Conservation (phyloP, 2,797 vertebrate genomes). For the Mastacembelus armatus region DNA sequence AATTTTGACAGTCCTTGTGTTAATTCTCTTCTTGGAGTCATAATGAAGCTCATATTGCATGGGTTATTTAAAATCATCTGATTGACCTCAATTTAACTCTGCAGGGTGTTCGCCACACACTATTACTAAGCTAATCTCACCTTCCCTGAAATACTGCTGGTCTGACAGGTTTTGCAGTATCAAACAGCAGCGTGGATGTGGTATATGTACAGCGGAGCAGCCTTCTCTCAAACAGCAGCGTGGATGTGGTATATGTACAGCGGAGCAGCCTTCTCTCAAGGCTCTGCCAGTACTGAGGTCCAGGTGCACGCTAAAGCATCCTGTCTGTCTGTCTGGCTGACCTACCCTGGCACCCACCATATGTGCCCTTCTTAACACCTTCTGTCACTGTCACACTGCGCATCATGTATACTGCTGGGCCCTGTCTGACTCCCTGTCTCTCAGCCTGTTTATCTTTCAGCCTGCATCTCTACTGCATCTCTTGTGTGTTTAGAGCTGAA, state of each 20-base stretch:
- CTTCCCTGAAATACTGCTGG: conserved; percentile 4
- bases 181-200: conserved; percentile 15
- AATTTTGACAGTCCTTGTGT: conserved; percentile 58
- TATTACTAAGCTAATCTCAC: conserved; percentile 26
- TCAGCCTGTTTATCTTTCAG: conserved; percentile 30
- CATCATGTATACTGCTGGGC: conserved; percentile 41
- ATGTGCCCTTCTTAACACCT: conserved; percentile 79
- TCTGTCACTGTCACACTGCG: conserved; percentile 78
- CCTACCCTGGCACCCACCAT: conserved; percentile 80
- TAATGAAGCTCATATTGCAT: conserved; percentile 74
- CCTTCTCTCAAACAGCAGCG: conserved; percentile 30
- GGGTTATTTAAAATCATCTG: conserved; percentile 69
- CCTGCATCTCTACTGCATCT: background rate
- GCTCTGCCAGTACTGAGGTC: conserved; percentile 66
- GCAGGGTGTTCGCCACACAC: conserved; percentile 44
- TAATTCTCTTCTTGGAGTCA: conserved; percentile 60
- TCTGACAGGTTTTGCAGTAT: conserved; percentile 43
- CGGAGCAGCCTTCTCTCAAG: conserved; percentile 40
- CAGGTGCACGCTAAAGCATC: conserved; percentile 76
- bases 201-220: no score
- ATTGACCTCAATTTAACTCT: conserved; percentile 33
- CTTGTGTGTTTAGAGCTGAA: background rate
- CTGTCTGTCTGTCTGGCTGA: conserved; percentile 78
- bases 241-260: conserved; percentile 21
- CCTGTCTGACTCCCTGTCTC: conserved; percentile 44